phyloP scores from a whole-genome alignment of 2,113 vertebrate genomes.

The Rhipidura dahli region DNA sequence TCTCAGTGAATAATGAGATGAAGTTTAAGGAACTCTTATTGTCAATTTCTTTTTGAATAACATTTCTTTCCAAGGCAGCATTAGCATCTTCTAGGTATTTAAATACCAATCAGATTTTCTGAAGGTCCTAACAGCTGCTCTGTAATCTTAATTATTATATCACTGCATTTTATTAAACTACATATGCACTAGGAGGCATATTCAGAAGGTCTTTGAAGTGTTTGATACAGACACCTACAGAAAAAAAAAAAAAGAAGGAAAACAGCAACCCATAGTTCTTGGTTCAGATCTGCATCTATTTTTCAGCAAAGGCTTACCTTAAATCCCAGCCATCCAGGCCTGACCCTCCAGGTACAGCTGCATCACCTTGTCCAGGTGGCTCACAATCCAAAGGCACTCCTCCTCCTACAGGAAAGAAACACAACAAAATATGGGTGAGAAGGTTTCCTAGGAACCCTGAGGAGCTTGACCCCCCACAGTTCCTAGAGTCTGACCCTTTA shows the following conservation, averaged over 20 bases:
- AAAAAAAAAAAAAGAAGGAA: neutral
- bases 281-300: neutral
- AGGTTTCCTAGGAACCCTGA: neutral
- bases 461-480: neutral
- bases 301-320: conserved; percentile 37
- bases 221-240: neutral
- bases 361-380: neutral
- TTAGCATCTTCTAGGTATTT: neutral
- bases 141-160: neutral
- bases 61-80: neutral
- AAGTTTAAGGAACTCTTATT: neutral
- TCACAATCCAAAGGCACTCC: neutral
- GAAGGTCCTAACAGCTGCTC: neutral
- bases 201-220: neutral
- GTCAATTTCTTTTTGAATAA: neutral
- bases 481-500: neutral
- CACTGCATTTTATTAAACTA: neutral
- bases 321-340: neutral
- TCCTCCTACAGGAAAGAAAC: neutral
- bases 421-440: neutral
- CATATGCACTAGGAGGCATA: neutral
- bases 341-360: neutral
- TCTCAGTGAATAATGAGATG: neutral
- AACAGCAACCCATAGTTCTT: neutral
- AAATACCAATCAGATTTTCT: neutral